Base-by-base conservation (phyloP, 2,888 invertebrate genomes). In the Drosophila austrosaltans region DNA sequence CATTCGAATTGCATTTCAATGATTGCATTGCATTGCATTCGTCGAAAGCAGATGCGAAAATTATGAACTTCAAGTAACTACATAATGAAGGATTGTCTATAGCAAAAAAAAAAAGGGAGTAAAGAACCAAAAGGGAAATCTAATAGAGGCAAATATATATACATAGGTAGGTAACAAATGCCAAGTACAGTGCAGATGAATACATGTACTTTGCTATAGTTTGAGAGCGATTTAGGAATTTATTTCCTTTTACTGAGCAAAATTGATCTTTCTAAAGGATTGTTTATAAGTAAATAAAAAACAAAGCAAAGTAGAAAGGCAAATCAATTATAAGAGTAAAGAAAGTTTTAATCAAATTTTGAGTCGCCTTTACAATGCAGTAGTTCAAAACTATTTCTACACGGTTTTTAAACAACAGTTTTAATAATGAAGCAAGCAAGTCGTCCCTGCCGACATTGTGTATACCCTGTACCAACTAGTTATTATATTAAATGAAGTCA, bases 1-100 rank as follows among this genome's bases (percentile, higher is more conserved):
- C 89, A 86, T 81, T 86, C 81, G 87, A 81, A 85, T 88, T 86
- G 84, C 89, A 88, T 86, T 85, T 83, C 85, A 84, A 86, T 86
- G 85, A 85, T 85, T 88, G 85, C 82, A 61, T 85, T 87, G 85
- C 36, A 36, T 82, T 85, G 86, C 76, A 66, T 59, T 64, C 76
- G 72, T 56, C 83, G 78, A 12, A 40, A 70, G 82, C 53, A 63
- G 40, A 22, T 42, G 44, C 30, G 25, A 30, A 36, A 58, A 39
- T 22, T 39, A 72, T 54, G 71, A 66, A 72, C 71, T 71, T 66
- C 70, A 64, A 42, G 44, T 30, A 12, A 36, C 42, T 71, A 66
- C 56, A 83, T 80, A 77, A 80, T 82, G 84, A 48, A 48, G 22
- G 22, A 48, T 48, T 48, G 25, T 48, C 22, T 16, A 48, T 12